phyloP scores from a whole-genome alignment of 2,797 vertebrate genomes.

The Morus bassanus region DNA sequence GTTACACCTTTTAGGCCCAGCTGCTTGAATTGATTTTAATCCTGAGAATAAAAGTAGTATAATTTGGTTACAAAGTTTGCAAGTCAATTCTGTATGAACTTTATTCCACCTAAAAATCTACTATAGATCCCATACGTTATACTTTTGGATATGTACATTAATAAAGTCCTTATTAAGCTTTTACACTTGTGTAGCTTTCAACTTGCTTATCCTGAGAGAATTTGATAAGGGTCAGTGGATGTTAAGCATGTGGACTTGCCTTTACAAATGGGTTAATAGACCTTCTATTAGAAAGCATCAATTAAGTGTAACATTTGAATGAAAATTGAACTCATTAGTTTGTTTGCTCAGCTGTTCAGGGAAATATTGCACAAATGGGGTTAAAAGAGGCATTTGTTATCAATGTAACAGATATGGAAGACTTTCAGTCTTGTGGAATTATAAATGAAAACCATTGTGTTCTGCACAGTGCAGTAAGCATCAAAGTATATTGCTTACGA shows the following conservation, averaged over 20 bases:
- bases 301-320: slow-evolving; percentile 62
- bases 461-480: not conserved
- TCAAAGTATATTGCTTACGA: not conserved
- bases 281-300: slow-evolving; percentile 41
- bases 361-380: slow-evolving; percentile 44
- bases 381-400: slow-evolving; percentile 53
- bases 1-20: not conserved
- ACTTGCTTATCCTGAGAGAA: slow-evolving; percentile 5
- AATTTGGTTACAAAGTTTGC: not conserved
- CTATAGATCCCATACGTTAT: not conserved
- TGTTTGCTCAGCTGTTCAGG: slow-evolving; percentile 69
- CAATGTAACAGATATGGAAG: slow-evolving; percentile 30
- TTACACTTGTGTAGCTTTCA: slow-evolving; percentile 18
- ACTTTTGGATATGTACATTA: slow-evolving; percentile 6
- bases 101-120: not conserved
- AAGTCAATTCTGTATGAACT: not conserved
- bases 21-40: not conserved
- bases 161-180: slow-evolving; percentile 44
- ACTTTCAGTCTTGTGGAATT: slow-evolving; percentile 14
- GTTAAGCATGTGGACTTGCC: not conserved
- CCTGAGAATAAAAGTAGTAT: not conserved
- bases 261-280: slow-evolving; percentile 39
- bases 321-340: slow-evolving; percentile 63
- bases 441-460: slow-evolving; percentile 12
- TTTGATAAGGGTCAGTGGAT: not conserved